A percentile compares a stretch with the other conserved stretches of the same genome.
Evolutionary conservation across 2,113 vertebrate species (phyloP).

Genomic region (Cygnus buccinator): DNA sequence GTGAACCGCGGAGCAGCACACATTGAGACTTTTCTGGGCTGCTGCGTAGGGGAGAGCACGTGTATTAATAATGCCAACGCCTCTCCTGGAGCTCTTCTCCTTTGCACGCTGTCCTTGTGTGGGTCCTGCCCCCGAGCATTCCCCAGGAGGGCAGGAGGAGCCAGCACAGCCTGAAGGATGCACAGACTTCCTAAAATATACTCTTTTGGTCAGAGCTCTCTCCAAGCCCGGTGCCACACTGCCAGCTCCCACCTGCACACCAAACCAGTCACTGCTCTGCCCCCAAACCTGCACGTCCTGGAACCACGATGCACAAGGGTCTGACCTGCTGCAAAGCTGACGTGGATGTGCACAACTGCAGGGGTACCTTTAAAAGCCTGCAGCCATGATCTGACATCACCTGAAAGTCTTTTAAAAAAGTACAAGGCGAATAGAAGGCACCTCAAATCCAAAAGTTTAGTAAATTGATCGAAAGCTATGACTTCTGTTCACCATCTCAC

Average conservation of each 20-base stretch:
- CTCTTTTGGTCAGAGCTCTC: not conserved
- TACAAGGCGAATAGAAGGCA: not conserved
- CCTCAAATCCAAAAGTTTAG: not conserved
- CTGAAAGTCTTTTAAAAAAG: not conserved
- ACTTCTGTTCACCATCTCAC: not conserved
- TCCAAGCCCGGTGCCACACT: not conserved
- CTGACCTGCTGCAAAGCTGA: not conserved
- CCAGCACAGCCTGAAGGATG: not conserved
- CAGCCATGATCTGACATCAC: fast-evolving
- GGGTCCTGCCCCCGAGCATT: not conserved
- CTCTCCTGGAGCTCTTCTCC: not conserved
- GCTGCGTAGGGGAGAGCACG: not conserved
- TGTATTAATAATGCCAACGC: not conserved
- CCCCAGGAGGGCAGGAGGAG: not conserved
- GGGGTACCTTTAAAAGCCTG: not conserved
- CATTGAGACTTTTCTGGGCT: not conserved
- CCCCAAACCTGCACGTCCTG: not conserved
- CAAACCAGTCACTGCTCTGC: not conserved
- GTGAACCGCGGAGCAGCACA: not conserved
- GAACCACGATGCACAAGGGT: fast-evolving
- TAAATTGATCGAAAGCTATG: fast-evolving
- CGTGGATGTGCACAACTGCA: fast-evolving
- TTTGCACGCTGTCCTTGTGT: not conserved
- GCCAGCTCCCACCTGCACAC: not conserved
- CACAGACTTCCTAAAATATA: not conserved